A percentile compares a stretch with the other conserved stretches of the same genome.
Conservation (phyloP, 2,797 vertebrate genomes). For the Sebastes minor region DNA sequence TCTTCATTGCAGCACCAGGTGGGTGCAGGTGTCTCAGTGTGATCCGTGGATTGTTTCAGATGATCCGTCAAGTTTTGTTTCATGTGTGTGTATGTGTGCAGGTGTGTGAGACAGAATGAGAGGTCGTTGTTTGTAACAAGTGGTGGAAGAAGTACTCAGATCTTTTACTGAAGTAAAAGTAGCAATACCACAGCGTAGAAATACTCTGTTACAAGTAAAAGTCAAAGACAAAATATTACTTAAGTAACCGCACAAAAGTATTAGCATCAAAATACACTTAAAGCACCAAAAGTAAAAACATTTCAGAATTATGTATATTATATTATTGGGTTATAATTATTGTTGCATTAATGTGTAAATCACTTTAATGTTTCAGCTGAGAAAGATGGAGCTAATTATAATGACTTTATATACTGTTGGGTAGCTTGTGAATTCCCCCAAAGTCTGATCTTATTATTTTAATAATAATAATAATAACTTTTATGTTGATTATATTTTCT, state of each 20-base stretch:
- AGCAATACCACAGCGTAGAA: too few relatives aligned
- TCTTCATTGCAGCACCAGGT: neutral
- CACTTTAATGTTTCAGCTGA: neutral
- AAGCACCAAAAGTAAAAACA: neutral
- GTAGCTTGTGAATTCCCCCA: too few relatives aligned
- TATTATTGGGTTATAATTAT: neutral
- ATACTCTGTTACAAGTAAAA: too few relatives aligned
- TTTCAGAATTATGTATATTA: neutral
- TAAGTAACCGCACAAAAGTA: neutral
- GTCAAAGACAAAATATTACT: neutral
- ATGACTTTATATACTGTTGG: too few relatives aligned
- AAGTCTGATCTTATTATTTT: too few relatives aligned
- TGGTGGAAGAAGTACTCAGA: too few relatives aligned
- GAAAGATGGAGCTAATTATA: accelerated
- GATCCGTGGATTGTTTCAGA: neutral
- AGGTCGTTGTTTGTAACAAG: too few relatives aligned
- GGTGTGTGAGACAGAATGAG: neutral
- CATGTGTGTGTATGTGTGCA: neutral
- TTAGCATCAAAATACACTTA: neutral
- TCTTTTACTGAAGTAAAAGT: too few relatives aligned
- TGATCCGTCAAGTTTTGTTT: accelerated
- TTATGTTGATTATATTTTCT: neutral
- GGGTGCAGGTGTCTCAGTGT: neutral
- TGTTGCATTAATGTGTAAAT: neutral
- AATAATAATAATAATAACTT: neutral